Base-by-base conservation (phyloP, 2,888 invertebrate species). In the Mesoligia furuncula region DNA sequence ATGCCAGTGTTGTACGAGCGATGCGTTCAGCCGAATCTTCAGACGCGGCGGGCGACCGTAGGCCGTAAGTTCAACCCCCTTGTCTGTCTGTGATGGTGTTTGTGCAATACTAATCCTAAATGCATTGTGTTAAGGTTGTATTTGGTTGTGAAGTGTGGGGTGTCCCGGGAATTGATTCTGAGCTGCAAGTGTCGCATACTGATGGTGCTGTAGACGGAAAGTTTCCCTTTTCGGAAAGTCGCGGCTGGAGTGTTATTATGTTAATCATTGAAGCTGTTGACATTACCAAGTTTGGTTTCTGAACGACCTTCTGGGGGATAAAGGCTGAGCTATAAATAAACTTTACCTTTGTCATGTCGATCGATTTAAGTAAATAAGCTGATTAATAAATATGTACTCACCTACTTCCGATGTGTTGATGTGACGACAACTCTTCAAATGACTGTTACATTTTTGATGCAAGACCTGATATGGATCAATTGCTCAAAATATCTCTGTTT, bases 1-100 rank as follows among this genome's bases (percentile, higher is more conserved):
- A 96, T 96, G 96, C 96, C 96, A 85, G 96, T 93, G 89, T 89
- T 94, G 90, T 93, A 94, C 92, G 92, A 94, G 92, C 93, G 92
- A 94, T 93, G 94, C 91, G 92, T 91, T 91, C 93, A 92, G 90
- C 90, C 92, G 91, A 93, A 93, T 90, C 90, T 93, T 91, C 94
- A 91, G 90, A 91, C 93, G 89, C 93, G 93, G 86, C 91, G 93
- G 89, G 92, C 91, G 85, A 92, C 88, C 85, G 92, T 93, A 92
- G 93, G 93, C 93, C 92, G 96, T 96, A 96, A 96, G 96, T 96
- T 89, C 88, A 88, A 90, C 90, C 88, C 90, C 86, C 88, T 89
- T 90, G 89, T 88, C 86, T 90, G 87, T 90, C 84, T 84, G 87
- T 88, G 87, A 80, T 80, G 80, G 87, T 88, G 86, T 86, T 86